Evolutionary conservation across 2,888 invertebrate genomes (phyloP).

Genomic region (Cremastinae sp.): DNA sequence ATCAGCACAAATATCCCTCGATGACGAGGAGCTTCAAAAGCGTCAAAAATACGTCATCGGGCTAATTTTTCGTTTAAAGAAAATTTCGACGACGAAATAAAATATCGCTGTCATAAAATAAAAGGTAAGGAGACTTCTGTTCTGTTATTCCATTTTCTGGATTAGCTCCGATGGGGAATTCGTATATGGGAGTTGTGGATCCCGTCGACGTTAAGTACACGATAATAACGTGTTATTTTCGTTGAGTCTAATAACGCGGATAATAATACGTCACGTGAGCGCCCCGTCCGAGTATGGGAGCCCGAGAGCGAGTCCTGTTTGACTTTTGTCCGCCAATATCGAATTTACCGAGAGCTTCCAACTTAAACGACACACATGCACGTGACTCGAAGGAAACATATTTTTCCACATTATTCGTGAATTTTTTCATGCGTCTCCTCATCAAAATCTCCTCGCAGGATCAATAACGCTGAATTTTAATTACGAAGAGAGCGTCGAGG

Average conservation of each 20-base stretch:
- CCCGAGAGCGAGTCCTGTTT: constrained; percentile 8
- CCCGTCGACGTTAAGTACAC: constrained; percentile 60
- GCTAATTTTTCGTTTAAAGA: too few species aligned
- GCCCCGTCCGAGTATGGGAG: not conserved
- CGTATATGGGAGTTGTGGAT: constrained; percentile 15
- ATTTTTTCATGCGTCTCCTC: too few species aligned
- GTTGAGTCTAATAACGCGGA: constrained; percentile 58
- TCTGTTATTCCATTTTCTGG: too few species aligned
- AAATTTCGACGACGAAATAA: not conserved
- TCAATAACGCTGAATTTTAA: constrained; percentile 27
- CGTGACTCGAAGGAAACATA: too few species aligned
- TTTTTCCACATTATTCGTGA: too few species aligned
- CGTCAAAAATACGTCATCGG: too few species aligned
- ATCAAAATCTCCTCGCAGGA: constrained; percentile 13
- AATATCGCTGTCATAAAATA: too few species aligned
- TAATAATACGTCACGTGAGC: constrained; percentile 56
- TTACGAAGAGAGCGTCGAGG: constrained; percentile 12
- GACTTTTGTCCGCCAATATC: too few species aligned
- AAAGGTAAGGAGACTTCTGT: not conserved
- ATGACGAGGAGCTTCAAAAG: too few species aligned
- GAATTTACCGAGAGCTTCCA: too few species aligned
- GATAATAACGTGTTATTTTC: constrained; percentile 63
- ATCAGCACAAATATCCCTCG: too few species aligned
- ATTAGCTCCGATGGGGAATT: not conserved
- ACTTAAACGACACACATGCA: too few species aligned